phyloP scores from a whole-genome alignment of 2,888 invertebrate genomes.

The Pharmacophagus antenor region DNA sequence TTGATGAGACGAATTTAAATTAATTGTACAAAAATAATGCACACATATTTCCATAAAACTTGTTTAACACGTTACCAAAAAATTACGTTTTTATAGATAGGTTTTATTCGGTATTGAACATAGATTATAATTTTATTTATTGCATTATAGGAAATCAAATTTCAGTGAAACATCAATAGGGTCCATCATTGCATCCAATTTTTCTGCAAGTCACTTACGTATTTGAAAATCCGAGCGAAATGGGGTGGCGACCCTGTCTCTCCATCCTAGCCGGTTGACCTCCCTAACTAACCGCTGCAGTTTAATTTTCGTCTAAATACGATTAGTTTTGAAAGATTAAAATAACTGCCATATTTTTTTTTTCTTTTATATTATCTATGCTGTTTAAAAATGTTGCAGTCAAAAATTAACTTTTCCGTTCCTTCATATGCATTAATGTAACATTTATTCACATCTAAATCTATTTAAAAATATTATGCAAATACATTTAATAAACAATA shows the following conservation, averaged over 20 bases:
- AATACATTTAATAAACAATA: no score
- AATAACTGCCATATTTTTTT: conserved; percentile 7
- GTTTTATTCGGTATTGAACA: not conserved
- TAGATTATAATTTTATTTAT: not conserved
- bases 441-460: no score
- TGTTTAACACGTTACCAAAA: not conserved
- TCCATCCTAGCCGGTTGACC: conserved; percentile 63
- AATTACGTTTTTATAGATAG: not conserved
- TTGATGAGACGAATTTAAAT: not conserved
- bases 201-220: conserved; percentile 27
- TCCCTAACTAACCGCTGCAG: conserved; percentile 52
- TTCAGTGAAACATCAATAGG: not conserved
- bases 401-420: no score
- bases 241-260: conserved; percentile 41
- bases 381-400: no score
- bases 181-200: not conserved
- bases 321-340: conserved; percentile 24
- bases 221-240: conserved; percentile 41
- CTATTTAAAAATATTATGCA: no score
- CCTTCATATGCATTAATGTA: no score
- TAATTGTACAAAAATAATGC: not conserved
- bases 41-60: not conserved
- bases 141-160: not conserved
- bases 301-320: conserved; percentile 36
- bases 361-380: no score